Base-by-base conservation (phyloP, 2,797 vertebrate genomes). In the Coendou prehensilis region DNA sequence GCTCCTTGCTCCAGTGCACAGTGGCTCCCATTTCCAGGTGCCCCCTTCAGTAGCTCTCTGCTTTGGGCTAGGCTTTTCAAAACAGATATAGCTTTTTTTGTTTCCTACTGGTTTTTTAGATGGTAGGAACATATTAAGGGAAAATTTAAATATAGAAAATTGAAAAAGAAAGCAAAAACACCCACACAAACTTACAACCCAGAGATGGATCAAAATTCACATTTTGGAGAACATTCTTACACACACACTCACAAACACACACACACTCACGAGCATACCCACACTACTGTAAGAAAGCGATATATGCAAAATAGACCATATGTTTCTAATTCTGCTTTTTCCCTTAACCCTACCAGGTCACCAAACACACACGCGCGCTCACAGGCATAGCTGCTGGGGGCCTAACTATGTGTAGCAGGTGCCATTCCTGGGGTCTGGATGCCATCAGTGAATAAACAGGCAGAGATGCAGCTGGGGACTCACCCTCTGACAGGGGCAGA, bases 121-220 rank as follows among this genome's bases (percentile, higher is more conserved):
- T 79, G 78, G 52, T 45, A 64, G 57, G 79, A 89, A 30, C 52
- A 63, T 78, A 93, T 90, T 96, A 93, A 89, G 15, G 61, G 52
- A 17, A 93, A 61, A 17, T 91, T 93, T 94, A 73, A 93, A 94
- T 88, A 89, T 79, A 92, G 80, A 95, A 97, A 96, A 92, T 87
- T 50, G 30, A 94, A 80, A 96, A 81, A 71, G 87, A 97, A 96
- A 87, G 89, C 85, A 78, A 95, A 95, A 87, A 93, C 84, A 92
- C 92, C 92, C 87, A 79, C 89, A 87, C 84, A 81, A 94, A 89
- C 47, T 59, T 89, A 89, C 80, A 96, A 76, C 71, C 94, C 89
- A 93, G 92, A 93, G 56, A 94, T 5, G 56, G 85, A 94, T 78
- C 64, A 79, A 71, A 89, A 87, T 45, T 59, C 63, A 28, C 50